Evolutionary conservation across 2,888 invertebrate genomes (phyloP).

Genomic region (Globia sparganii): DNA sequence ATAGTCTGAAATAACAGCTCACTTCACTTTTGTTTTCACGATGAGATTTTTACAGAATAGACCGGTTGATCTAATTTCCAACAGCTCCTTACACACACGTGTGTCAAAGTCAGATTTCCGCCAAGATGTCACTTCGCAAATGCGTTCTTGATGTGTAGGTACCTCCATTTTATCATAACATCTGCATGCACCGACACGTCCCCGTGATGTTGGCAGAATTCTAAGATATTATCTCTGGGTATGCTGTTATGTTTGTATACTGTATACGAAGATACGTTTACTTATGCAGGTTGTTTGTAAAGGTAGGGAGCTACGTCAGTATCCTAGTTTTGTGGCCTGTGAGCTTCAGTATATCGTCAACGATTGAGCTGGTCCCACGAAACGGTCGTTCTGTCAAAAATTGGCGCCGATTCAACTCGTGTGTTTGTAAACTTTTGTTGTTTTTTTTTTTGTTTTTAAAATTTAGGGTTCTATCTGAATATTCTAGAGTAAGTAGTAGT

Average conservation of each 20-base stretch:
- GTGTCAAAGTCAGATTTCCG: constrained; percentile 3
- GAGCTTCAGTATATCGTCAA: neutral
- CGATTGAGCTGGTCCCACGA: constrained; percentile 22
- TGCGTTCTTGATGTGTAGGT: constrained; percentile 52
- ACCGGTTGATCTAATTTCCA: neutral
- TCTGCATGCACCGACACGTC: constrained; percentile 55
- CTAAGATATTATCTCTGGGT: constrained; percentile 37
- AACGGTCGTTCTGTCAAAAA: constrained; percentile 53
- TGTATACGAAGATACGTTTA: neutral
- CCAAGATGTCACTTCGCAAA: constrained; percentile 35
- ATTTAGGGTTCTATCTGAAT: neutral
- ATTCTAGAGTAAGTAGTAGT: neutral
- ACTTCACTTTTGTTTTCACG: no score
- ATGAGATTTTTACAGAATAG: no score
- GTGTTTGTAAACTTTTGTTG: constrained; percentile 80
- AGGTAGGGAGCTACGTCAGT: neutral
- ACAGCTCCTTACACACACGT: neutral
- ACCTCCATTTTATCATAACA: constrained; percentile 38
- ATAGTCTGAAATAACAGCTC: no score
- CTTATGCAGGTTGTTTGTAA: neutral
- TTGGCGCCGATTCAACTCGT: constrained; percentile 81
- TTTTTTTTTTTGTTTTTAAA: neutral
- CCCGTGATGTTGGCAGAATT: constrained; percentile 43
- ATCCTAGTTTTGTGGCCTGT: neutral
- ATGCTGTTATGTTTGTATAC: constrained; percentile 31